These are phyloP conservation scores for Trachelus stipa DNA, from an alignment of 2,888 invertebrate genomes.

Conservation along the genomic window DNA sequence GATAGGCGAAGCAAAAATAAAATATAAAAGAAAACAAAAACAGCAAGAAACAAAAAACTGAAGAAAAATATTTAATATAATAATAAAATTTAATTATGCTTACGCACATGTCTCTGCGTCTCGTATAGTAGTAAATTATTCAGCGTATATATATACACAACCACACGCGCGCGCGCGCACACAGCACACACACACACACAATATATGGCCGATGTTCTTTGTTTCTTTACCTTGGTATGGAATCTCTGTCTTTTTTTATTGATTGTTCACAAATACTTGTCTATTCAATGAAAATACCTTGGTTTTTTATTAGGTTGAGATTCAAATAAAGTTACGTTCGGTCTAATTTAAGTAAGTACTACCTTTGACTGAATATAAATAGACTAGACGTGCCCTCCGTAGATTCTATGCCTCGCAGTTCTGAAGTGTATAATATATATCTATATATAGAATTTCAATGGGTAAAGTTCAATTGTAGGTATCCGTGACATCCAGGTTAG, in stretches of 20 bases:
- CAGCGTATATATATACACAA: slow-evolving; percentile 18
- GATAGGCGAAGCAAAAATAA: slow-evolving; percentile 2
- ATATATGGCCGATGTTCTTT: neutral
- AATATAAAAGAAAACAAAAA: neutral
- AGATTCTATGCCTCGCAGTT: too few species aligned
- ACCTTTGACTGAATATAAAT: too few species aligned
- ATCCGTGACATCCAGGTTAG: too few species aligned
- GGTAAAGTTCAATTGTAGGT: too few species aligned
- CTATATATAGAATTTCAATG: too few species aligned
- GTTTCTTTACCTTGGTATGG: neutral
- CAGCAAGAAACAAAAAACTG: neutral
- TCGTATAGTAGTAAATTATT: slow-evolving; percentile 34
- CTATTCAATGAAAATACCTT: neutral
- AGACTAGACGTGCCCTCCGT: too few species aligned
- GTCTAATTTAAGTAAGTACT: neutral
- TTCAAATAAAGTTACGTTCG: neutral
- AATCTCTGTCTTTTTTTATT: neutral
- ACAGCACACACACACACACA: neutral
- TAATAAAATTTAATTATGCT: slow-evolving; percentile 46
- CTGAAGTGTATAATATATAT: neutral
- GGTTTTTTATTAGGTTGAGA: neutral
- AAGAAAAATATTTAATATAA: slow-evolving; percentile 50
- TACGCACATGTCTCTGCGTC: slow-evolving; percentile 47
- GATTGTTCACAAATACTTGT: neutral
- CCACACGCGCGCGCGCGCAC: too few species aligned